Base-by-base conservation (phyloP, 2,888 invertebrate genomes). In the Netelia fuscicornis region DNA sequence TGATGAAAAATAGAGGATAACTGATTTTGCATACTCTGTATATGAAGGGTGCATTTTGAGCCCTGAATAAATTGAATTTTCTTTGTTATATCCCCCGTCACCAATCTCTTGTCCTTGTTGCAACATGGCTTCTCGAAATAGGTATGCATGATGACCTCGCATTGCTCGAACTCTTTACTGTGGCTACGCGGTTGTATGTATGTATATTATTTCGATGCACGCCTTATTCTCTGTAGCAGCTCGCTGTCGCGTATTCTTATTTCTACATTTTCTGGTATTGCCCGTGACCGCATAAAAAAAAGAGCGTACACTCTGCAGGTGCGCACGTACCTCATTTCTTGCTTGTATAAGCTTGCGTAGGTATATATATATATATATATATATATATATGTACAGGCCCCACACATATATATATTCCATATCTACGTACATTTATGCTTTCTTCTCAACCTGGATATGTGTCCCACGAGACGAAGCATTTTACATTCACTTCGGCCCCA, bases 401-500 rank as follows among this genome's bases (percentile, higher is more conserved):
- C n/a, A 58, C 58, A 1, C 1, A 58, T n/a, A 30, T 48, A 48
- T 13, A 48, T 13, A 48, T 2, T 48, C 48, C 48, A 13, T 13
- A 48, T 48, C 20, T 58, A 58, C 58, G 20, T 17, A 17, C n/a
- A 30, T 23, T 23, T 25, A 52, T 74, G 74, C 84, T 65, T 78
- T 75, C 78, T 64, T 78, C 70, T 52, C 75, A 78, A 76, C 81
- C 76, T 74, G 83, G 81, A 86, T 83, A 86, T 86, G 78, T 85
- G 76, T 84, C 81, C 77, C 84, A 56, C 23, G 75, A 76, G 88
- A 86, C 74, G 86, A 85, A 81, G 86, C 87, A 88, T 89, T 89
- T 89, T 87, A 89, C 86, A 88, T 89, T 89, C 89, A 89, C 89
- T 89, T 87, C 87, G 86, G 88, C 86, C 85, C 85, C 86, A 81